Conservation (phyloP, 2,888 invertebrate species). For the Trachelus tabidus region DNA sequence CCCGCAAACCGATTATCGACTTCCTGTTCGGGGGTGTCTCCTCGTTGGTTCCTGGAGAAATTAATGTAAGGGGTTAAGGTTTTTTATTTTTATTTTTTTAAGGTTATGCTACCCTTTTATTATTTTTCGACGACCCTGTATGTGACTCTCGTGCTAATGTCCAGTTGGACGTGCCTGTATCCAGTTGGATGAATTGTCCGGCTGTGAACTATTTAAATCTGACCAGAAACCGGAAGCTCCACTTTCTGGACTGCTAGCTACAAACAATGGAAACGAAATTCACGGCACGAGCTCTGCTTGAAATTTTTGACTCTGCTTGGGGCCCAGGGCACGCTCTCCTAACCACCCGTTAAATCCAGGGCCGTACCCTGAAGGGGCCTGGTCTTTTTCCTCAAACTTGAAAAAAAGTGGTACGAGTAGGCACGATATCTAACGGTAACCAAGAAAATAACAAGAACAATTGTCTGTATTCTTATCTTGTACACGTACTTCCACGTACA, state of each 20-base stretch:
- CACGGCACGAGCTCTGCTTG: conserved; percentile 29
- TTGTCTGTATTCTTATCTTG: neutral
- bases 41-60: neutral
- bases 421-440: neutral
- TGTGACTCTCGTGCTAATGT: conserved; percentile 16
- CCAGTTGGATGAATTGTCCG: neutral
- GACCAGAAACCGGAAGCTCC: conserved; percentile 56
- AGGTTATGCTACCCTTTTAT: neutral
- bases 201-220: conserved; percentile 25
- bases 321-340: neutral
- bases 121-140: neutral
- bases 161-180: conserved; percentile 23
- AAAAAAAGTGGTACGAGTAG: neutral
- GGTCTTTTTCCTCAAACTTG: conserved; percentile 11
- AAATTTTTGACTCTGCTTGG: conserved; percentile 3
- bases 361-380: neutral
- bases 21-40: neutral
- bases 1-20: neutral
- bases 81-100: neutral
- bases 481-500: neutral
- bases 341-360: conserved; percentile 8
- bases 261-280: conserved; percentile 57
- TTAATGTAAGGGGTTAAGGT: neutral
- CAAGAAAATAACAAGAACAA: neutral
- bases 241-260: conserved; percentile 59